Evolutionary conservation across 2,113 vertebrate species (phyloP).

Genomic region (Mesembrinibis cayennensis): DNA sequence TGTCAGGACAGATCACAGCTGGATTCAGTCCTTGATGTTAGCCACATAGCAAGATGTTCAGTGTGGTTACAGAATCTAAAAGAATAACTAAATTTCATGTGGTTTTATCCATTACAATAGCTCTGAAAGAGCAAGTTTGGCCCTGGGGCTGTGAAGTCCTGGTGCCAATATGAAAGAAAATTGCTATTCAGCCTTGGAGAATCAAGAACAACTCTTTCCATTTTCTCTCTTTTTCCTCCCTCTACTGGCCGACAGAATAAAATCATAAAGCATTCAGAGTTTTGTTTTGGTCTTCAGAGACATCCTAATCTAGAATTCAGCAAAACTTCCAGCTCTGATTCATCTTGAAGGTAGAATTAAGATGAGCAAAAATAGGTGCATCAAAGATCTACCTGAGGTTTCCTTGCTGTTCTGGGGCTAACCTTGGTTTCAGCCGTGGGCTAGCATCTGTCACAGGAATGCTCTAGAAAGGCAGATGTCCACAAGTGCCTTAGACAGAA

Average conservation of each 20-base stretch:
- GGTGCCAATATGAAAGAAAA: background rate
- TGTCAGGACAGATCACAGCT: background rate
- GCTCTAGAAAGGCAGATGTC: fast-evolving
- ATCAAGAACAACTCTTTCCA: background rate
- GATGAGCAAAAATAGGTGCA: background rate
- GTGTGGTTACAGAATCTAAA: background rate
- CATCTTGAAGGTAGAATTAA: background rate
- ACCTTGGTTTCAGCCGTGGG: background rate
- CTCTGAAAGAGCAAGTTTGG: background rate
- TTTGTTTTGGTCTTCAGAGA: background rate
- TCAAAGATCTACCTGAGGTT: background rate
- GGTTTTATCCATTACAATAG: background rate
- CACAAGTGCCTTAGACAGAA: background rate
- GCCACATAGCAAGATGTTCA: background rate
- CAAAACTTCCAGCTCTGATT: background rate
- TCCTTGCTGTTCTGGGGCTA: slow-evolving; percentile 40
- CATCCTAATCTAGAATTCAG: background rate
- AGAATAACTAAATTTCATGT: background rate
- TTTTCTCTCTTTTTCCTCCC: slow-evolving; percentile 44
- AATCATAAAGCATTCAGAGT: background rate
- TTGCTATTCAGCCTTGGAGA: background rate
- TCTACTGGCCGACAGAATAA: background rate
- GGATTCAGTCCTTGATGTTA: background rate
- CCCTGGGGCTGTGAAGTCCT: background rate
- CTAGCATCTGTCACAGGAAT: background rate